Evolutionary conservation across 2,113 vertebrate genomes (phyloP), one percentile per base, ranked within the genome.

Genomic region (Pitta sordida): DNA sequence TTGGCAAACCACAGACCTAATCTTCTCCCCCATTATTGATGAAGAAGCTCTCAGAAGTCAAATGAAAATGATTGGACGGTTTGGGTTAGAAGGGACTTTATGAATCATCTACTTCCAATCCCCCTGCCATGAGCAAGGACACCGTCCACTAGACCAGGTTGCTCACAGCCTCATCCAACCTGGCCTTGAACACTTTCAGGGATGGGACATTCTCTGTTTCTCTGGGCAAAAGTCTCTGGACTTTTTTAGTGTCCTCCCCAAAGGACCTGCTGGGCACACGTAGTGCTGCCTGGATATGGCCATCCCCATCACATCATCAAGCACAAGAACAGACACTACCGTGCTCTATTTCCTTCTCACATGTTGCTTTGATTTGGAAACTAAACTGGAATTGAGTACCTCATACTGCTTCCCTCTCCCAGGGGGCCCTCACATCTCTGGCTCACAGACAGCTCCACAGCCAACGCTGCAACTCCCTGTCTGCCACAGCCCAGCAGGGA

Each of bases 231-330:
- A 60, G 13, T 7, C 16, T 21, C 29, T 22, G 39, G 34, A 26
- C 62, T 41, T 62, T 41, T 8, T 9, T 3, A 24, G 20, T 12
- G 15, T 3, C 49, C 63, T 85, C 21, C 23, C 12, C 0, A 1
- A 34, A 41, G 41, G 22, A 83, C 19, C 43, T 32, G 55, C 19
- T 44, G 48, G 41, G 26, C 41, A 15, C 63, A 48, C 0, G 0
- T n/a, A 9, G 22, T 12, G 53, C 53, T 67, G 43, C 44, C 63
- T 26, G 32, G 21, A 73, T 16, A 59, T 1, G 2, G 59, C 22
- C n/a, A 19, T 9, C 46, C 34, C 26, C 64, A 48, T 1, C 7
- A 0, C 36, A 30, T 17, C 62, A 15, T 1, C 0, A 0, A 58
- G 13, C 79, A 44, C 6, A 6, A 62, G 24, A 59, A n/a, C 2